Base-by-base conservation (phyloP, 2,113 vertebrate genomes). In the Hemibagrus wyckioides region DNA sequence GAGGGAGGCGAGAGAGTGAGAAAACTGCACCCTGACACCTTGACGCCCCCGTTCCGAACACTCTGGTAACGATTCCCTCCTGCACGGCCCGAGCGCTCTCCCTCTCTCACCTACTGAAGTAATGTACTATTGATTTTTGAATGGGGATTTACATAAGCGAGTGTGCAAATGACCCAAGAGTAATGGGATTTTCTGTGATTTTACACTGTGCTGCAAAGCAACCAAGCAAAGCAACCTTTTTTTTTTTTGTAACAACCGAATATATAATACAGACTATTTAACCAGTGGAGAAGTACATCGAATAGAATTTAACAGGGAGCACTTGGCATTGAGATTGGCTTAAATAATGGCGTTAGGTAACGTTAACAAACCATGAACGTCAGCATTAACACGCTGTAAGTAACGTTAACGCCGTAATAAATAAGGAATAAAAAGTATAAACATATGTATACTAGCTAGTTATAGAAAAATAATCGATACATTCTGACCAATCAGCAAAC, bases 101-200 rank as follows among this genome's bases (percentile, higher is more conserved):
- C 84, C 90, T 89, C 89, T 89, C 63, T 73, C 69, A 81, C 89
- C 86, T 84, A 48, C 82, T 82, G 33, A 84, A 85, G 82, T 85
- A 90, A 88, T 90, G 89, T 88, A 87, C 89, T 88, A 90, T 90
- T 71, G 89, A 90, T 90, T 90, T 75, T 87, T 76, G 85, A 83
- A 86, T 76, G n/a, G 73, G 86, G 82, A 87, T 88, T 90, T 87
- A 76, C 89, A 87, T 90, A 85, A 88, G 89, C 57, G 52, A 84
- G 80, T 88, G 85, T 86, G 73, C 85, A 87, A 88, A 88, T 88
- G 77, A 87, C 71, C 77, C 85, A 54, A 4, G 50, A 63, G 80
- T 82, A 90, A 90, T 87, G 77, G 77, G 33, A 85, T 87, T 79
- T 83, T 79, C 86, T 39, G 44, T 56, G 73, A 61, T 87, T 83